Base-by-base conservation (phyloP, 2,888 invertebrate genomes). In the Drosophila nigritarsus region DNA sequence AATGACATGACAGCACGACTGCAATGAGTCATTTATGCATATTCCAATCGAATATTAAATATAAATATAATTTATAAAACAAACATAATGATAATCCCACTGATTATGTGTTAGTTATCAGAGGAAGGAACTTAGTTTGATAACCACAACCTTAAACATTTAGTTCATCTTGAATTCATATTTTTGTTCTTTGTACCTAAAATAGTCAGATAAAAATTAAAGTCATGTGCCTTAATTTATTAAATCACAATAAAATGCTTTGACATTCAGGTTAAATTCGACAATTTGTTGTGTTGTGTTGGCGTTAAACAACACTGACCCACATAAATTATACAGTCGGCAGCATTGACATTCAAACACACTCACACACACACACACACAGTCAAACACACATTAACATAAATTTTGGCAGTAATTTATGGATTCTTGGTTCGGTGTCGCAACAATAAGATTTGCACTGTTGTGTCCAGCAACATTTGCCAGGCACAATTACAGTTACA, bases 401-500 rank as follows among this genome's bases (percentile, higher is more conserved):
- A 76, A 83, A 83, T 79, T 83, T 62, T 38, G 24, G 20, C 34
- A 24, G 73, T 81, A 82, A 90, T 90, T 90, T 54, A 69, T 74
- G 69, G 45, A 53, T 56, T 59, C 7, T 50, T 27, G 48, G 56
- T 54, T 51, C 34, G 40, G 36, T 64, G 70, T 69, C 58, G 36
- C 71, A 65, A 50, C 65, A 65, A 51, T 55, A 56, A 55, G 65
- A 71, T 65, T 65, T 65, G 34, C 11, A 50, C 32, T 30, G 32
- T 27, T 5, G 50, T 45, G 60, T 20, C 34, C 64, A 61, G 20
- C 38, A 20, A 50, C 64, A 40, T 34, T 56, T 29, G 54, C 18
- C 54, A 6, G 36, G 24, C 24, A 30, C 32, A 45, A 18, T 36
- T 8, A 36, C 45, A 56, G 34, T 34, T 20, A 61, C 60, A 32